phyloP scores from a whole-genome alignment of 1,140 invertebrate species.

The Drosophila nigrodunni region DNA sequence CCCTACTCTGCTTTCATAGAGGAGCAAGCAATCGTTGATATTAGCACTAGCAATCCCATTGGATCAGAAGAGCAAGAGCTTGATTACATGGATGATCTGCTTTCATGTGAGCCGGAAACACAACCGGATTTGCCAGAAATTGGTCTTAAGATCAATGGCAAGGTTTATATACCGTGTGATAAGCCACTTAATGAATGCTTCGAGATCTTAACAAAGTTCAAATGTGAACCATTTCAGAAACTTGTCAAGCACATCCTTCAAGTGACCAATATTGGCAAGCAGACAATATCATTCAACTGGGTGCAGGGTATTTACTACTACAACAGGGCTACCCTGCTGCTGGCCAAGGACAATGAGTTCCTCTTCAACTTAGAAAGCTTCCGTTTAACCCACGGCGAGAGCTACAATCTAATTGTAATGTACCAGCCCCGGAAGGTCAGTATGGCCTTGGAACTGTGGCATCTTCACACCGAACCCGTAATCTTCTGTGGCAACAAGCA shows the following conservation, averaged over 20 bases:
- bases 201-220: conserved; percentile 49
- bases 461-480: conserved; percentile 57
- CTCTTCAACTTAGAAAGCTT: conserved; percentile 59
- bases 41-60: conserved; percentile 30
- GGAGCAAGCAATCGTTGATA: conserved; percentile 19
- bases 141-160: conserved; percentile 50
- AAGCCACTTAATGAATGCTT: conserved; percentile 34
- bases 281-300: conserved; percentile 66
- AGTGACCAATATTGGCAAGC: conserved; percentile 64
- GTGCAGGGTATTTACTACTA: conserved; percentile 64
- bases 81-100: background rate
- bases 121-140: conserved; percentile 22
- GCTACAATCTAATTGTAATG: conserved; percentile 45
- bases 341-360: conserved; percentile 72
- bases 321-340: conserved; percentile 51
- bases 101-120: background rate
- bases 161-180: conserved; percentile 34
- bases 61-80: conserved; percentile 29
- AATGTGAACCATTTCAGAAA: conserved; percentile 54
- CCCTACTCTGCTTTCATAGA: conserved; percentile 10
- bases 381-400: conserved; percentile 51
- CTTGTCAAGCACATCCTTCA: conserved; percentile 45
- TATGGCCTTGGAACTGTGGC: conserved; percentile 65
- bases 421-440: conserved; percentile 70
- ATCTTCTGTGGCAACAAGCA: conserved; percentile 60